phyloP scores from a whole-genome alignment of 2,888 invertebrate genomes.

The Xylocampa areola region DNA sequence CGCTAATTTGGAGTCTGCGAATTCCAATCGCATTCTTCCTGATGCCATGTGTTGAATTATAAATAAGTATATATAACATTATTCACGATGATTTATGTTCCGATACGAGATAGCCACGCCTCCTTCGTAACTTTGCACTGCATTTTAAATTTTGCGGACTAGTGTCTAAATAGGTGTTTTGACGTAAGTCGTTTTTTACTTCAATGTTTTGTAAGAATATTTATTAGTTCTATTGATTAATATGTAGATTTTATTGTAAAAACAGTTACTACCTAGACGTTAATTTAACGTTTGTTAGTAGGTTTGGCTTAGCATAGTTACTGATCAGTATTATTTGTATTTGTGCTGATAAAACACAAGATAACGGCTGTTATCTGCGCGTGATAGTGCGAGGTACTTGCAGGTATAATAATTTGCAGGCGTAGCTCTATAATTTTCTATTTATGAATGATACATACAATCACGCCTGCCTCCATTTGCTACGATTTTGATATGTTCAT shows the following conservation, averaged over 20 bases:
- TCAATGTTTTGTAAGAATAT: background rate
- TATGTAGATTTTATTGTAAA: background rate
- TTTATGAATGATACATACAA: slow-evolving; percentile 18
- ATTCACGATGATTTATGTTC: slow-evolving; percentile 60
- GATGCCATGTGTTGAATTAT: slow-evolving; percentile 70
- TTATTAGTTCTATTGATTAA: background rate
- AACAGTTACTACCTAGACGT: slow-evolving; percentile 17
- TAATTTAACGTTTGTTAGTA: slow-evolving; percentile 9
- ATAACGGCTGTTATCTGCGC: slow-evolving; percentile 48
- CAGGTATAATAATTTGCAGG: slow-evolving; percentile 31
- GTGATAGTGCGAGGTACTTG: slow-evolving; percentile 37
- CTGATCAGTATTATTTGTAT: slow-evolving; percentile 52
- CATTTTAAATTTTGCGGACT: slow-evolving; percentile 7
- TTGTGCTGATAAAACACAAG: slow-evolving; percentile 53
- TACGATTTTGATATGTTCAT: too few relatives aligned
- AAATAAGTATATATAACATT: slow-evolving; percentile 54
- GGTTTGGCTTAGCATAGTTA: slow-evolving; percentile 29
- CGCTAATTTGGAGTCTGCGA: slow-evolving; percentile 62
- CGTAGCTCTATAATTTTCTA: slow-evolving; percentile 3
- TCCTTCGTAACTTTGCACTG: slow-evolving; percentile 22
- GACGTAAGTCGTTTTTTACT: background rate
- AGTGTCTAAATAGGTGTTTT: background rate
- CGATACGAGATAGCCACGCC: slow-evolving; percentile 50
- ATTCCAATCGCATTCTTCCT: slow-evolving; percentile 61
- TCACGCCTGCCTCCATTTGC: too few relatives aligned